Percentiles rank a stretch among this genome's conserved stretches.
phyloP scores from a whole-genome alignment of 2,888 invertebrate species.

The Morpho deidamia region DNA sequence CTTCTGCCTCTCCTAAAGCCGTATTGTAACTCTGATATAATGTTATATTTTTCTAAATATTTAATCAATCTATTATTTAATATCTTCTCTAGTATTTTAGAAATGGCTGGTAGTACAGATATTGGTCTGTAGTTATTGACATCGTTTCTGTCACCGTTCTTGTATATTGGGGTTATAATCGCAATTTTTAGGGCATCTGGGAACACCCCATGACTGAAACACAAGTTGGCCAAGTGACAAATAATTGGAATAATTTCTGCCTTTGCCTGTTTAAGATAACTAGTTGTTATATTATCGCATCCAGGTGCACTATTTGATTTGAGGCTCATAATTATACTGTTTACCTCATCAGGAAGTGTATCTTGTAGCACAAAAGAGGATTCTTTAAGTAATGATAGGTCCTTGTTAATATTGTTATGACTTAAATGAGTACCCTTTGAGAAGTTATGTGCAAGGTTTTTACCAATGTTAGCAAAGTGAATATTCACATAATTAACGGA shows the following conservation, averaged over 20 bases:
- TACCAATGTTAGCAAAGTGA: too few relatives aligned
- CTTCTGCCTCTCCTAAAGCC: background rate
- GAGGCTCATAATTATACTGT: background rate
- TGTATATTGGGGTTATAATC: conserved; percentile 1
- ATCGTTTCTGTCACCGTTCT: background rate
- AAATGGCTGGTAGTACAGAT: background rate
- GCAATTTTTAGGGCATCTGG: conserved; percentile 1
- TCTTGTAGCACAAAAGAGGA: conserved; percentile 3
- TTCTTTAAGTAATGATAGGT: background rate
- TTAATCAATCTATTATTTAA: background rate
- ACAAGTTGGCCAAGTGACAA: conserved; percentile 1
- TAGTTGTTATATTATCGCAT: background rate
- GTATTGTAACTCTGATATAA: background rate
- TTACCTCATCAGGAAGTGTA: background rate
- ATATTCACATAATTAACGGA: too few relatives aligned
- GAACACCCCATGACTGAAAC: conserved; percentile 2
- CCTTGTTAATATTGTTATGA: too few relatives aligned
- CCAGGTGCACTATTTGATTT: conserved; percentile 2
- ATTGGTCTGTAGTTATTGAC: conserved; percentile 7
- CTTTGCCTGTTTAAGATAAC: background rate
- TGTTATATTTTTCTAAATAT: background rate
- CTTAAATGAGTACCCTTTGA: too few relatives aligned
- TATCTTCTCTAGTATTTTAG: background rate
- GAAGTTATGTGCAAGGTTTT: too few relatives aligned
- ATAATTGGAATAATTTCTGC: background rate